Conservation (phyloP, 1,140 invertebrate species). For the Chrysoperla carnea region DNA sequence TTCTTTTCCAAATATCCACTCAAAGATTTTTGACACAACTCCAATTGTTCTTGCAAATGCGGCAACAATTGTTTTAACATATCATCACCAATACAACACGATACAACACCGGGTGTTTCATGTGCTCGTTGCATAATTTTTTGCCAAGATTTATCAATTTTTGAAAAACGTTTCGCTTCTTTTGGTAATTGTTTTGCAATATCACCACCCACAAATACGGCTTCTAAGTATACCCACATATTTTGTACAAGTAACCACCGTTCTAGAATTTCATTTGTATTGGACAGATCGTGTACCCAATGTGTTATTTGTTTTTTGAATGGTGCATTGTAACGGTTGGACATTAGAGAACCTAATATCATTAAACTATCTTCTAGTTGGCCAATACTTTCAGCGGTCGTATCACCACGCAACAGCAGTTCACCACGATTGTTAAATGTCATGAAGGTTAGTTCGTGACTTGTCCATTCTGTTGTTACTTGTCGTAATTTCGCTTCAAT, state of each 20-base stretch:
- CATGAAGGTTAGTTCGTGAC: constrained; percentile 84
- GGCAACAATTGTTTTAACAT: constrained; percentile 79
- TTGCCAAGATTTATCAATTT: constrained; percentile 96
- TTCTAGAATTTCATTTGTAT: constrained; percentile 92
- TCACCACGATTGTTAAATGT: constrained; percentile 92
- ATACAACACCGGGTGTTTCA: constrained; percentile 86
- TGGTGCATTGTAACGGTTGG: constrained; percentile 90
- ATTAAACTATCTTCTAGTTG: constrained; percentile 91
- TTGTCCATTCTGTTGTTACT: constrained; percentile 90
- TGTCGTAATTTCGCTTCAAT: constrained; percentile 90
- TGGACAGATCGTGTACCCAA: constrained; percentile 87
- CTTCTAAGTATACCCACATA: constrained; percentile 96
- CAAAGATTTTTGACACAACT: constrained; percentile 91
- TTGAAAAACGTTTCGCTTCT: constrained; percentile 85
- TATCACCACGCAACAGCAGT: constrained; percentile 77
- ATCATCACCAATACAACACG: constrained; percentile 92
- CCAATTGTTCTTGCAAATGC: constrained; percentile 91
- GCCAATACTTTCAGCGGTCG: constrained; percentile 86
- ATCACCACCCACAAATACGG: constrained; percentile 94
- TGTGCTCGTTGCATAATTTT: constrained; percentile 93
- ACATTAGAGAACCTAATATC: constrained; percentile 82
- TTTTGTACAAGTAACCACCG: constrained; percentile 94
- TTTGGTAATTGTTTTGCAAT: constrained; percentile 95
- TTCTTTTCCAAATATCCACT: constrained; percentile 95
- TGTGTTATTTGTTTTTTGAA: constrained; percentile 93